phyloP scores from a whole-genome alignment of 2,888 invertebrate species.

The Mactromeris polynyma region DNA sequence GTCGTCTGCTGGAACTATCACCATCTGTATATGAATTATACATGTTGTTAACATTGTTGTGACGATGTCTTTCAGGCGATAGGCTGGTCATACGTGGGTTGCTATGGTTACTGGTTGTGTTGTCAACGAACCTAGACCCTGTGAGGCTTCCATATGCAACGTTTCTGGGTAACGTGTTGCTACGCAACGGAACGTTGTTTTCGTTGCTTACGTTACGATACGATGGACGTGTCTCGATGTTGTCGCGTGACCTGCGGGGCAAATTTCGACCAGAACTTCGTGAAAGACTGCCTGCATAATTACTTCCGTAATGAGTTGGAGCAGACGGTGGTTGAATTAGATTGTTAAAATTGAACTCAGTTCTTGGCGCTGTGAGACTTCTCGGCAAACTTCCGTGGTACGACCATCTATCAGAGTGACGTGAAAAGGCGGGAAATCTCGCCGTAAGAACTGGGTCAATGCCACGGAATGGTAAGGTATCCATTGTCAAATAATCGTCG shows the following conservation, averaged over 20 bases:
- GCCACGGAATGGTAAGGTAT: neutral
- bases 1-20: neutral
- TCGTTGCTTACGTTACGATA: too few relatives aligned
- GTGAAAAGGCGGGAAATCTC: neutral
- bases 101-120: neutral
- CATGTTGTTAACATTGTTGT: neutral
- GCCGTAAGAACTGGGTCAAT: neutral
- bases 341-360: neutral
- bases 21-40: neutral
- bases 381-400: neutral
- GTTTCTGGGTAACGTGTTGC: constrained; percentile 11
- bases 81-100: neutral
- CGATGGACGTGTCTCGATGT: neutral
- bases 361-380: neutral
- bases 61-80: neutral
- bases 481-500: neutral
- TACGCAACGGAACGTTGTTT: neutral
- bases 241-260: neutral
- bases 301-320: neutral
- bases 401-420: neutral
- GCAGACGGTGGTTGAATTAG: neutral
- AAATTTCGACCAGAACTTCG: neutral
- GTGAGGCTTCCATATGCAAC: neutral
- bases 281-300: neutral
- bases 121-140: constrained; percentile 5